Evolutionary conservation across 2,888 invertebrate species (phyloP), one percentile per base, ranked within the genome.

Genomic region (Orchestes rusci): DNA sequence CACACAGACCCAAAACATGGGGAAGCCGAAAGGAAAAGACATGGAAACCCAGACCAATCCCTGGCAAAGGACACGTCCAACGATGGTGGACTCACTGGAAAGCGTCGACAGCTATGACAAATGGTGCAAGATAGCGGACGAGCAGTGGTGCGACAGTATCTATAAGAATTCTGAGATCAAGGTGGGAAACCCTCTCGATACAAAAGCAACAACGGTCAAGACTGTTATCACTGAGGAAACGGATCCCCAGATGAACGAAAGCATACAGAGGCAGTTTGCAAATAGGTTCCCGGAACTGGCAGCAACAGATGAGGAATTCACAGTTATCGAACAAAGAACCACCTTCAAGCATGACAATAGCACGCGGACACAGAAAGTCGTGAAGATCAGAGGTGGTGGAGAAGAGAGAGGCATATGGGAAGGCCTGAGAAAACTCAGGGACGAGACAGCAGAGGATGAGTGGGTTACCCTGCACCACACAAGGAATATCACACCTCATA

Each of bases 181-280:
- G n/a, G 33, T 33, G 10, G 33, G 33, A 3, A 33, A 33, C 33
- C 31, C 31, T 10, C 31, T 31, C 8, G 12, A 31, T 23, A 23
- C 23, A 23, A 23, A 23, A 23, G 8, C 23, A 5, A 8, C 5
- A 8, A 23, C 23, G 8, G 23, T 23, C 5, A 23, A 23, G 23
- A 8, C 8, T 5, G 23, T 23, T 10, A 23, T 23, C 7, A 23
- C 23, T 7, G 23, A 23, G 10, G 7, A 5, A 10, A 7, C 23
- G 7, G 23, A 23, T 10, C 7, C 5, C 5, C 5, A 23, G 5
- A 23, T 23, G 23, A 10, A 23, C n/a, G n/a, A n/a, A n/a, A n/a
- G n/a, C n/a, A n/a, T n/a, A n/a, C n/a, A n/a, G n/a, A n/a, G n/a
- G n/a, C n/a, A n/a, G n/a, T n/a, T n/a, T n/a, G n/a, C n/a, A n/a